Base-by-base conservation (phyloP, 2,888 invertebrate genomes). In the Iphiclides podalirius region DNA sequence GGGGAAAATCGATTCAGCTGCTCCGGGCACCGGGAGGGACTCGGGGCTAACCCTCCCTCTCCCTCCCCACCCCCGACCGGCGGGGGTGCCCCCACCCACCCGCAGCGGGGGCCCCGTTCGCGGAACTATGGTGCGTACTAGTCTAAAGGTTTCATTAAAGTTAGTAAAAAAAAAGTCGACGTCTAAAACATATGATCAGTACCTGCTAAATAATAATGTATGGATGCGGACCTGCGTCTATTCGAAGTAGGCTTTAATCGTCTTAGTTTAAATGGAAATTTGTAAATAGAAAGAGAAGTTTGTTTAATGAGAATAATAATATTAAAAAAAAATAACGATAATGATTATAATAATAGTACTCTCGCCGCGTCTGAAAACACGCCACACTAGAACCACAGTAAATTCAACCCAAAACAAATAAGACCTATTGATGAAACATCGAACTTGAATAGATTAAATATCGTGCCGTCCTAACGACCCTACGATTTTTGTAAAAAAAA, bases 391-490 rank as follows among this genome's bases (percentile, higher is more conserved):
- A 62, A 60, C 60, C 58, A 36, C 52, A 60, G 57, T 58, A 15
- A 59, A 61, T 63, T 65, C 61, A 67, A 79, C 72, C 79, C 75
- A 72, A 75, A 64, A 12, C 75, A 78, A 79, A 80, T 75, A 78
- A 79, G 80, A 84, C 84, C 84, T 85, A 81, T 76, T 55, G 66
- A 70, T 64, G 64, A 83, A 84, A 88, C 88, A 88, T 88, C 88
- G 87, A 88, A 88, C 74, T 85, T 84, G 83, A 78, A 85, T 86
- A 87, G 81, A 82, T 79, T 75, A 79, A 80, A 76, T 85, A 87
- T 87, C 84, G 88, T 87, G 88, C 88, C 88, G 88, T 88, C 88
- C 88, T 87, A 84, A 83, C 86, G 85, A 86, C 86, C 86, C 85
- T 86, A 85, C 85, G 86, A 86, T 83, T 88, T 88, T 88, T 87